Evolutionary conservation across 2,113 vertebrate species (phyloP), one percentile per base, ranked within the genome.

Genomic region (Pluvianellus socialis): DNA sequence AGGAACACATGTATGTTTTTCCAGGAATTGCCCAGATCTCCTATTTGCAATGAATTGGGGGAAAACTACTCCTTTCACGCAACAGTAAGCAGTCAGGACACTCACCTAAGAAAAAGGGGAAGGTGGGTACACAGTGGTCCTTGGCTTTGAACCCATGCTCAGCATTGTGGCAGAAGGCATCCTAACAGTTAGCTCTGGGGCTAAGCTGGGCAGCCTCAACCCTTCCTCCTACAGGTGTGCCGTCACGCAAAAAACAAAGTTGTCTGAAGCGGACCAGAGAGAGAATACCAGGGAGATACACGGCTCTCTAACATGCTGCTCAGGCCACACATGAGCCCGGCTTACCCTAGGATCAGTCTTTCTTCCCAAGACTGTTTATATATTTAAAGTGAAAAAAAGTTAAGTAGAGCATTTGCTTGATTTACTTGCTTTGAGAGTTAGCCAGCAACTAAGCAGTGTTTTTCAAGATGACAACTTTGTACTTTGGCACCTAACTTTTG

Each of bases 21-120:
- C 67, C 70, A 66, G 63, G 35, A 73, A 42, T 56, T 1, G 4
- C 18, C 8, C 16, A 63, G 61, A 66, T 19, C 33, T 58, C 53
- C 50, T 75, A 12, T n/a, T 71, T 88, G 30, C 16, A 35, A n/a
- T 0, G 0, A 81, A 40, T 4, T 0, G 0, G 38, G 23, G 47
- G 28, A 26, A 76, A 86, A 61, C 17, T 0, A 7, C 30, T 55
- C 23, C 26, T 56, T 83, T 56, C 67, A 65, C 22, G 22, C 70
- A 71, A 11, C 16, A 32, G 47, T 8, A 55, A 79, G 44, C 22
- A 73, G 53, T 7, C 52, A 90, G 65, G 84, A 22, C 30, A 77
- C 4, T 45, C 45, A 49, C 21, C 19, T 40, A 32, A 56, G 75
- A 47, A 66, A 77, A 49, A 73, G 4, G 20, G 5, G 22, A 47